A percentile compares a stretch with the other conserved stretches of the same genome.
These are phyloP conservation scores for Cacatua alba DNA, from an alignment of 2,113 vertebrate species.

Conservation along the genomic window DNA sequence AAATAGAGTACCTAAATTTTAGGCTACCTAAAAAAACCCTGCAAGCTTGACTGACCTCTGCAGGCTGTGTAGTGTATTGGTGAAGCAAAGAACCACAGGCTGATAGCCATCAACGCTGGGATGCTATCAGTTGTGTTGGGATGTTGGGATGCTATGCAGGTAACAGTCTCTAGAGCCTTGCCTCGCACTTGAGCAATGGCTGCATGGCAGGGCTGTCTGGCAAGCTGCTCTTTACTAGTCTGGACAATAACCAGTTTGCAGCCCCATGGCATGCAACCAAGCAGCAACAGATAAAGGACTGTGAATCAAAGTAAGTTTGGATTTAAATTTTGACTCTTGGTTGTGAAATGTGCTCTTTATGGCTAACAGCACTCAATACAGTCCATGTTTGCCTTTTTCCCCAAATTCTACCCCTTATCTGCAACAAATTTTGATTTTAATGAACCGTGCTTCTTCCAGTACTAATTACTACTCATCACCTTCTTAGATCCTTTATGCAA, in stretches of 20 bases:
- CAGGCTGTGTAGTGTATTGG: not conserved
- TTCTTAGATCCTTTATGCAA: not conserved
- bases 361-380: not conserved
- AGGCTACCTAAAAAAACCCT: not conserved
- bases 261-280: fast-evolving
- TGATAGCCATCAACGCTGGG: fast-evolving
- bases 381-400: not conserved
- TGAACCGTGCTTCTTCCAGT: not conserved
- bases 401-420: not conserved
- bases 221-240: not conserved
- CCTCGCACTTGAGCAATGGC: fast-evolving
- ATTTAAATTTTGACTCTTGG: not conserved
- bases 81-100: not conserved
- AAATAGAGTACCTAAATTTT: not conserved
- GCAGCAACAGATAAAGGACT: fast-evolving
- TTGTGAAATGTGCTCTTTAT: not conserved
- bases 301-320: not conserved
- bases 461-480: not conserved
- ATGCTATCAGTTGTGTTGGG: not conserved
- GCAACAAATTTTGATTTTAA: not conserved
- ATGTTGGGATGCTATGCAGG: not conserved
- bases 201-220: not conserved
- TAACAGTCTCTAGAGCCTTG: not conserved
- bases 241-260: not conserved
- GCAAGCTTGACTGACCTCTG: not conserved